A percentile compares a stretch with the other conserved stretches of the same genome.
These are phyloP conservation scores for Anolis apletophallus DNA, from an alignment of 2,797 vertebrate species.

Conservation along the genomic window DNA sequence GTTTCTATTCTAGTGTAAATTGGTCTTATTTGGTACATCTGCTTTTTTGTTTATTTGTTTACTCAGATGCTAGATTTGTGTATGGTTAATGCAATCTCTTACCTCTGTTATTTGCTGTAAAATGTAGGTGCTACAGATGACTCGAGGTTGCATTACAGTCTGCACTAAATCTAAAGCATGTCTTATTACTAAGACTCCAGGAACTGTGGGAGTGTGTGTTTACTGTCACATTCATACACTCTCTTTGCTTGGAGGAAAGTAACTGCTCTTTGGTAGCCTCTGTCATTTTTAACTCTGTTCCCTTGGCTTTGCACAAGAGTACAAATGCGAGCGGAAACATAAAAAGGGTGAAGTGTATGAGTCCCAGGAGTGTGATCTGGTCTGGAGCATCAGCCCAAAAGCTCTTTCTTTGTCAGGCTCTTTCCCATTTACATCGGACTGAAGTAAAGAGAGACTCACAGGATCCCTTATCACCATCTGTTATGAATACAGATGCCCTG, in stretches of 20 bases:
- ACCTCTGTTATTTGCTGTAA: background rate
- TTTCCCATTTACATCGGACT: constrained; percentile 59
- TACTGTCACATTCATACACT: constrained; percentile 19
- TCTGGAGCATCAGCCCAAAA: constrained; percentile 26
- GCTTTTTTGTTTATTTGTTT: background rate
- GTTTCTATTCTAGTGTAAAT: background rate
- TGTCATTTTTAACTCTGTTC: constrained; percentile 18
- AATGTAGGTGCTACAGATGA: background rate
- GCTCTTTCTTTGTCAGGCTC: constrained; percentile 51
- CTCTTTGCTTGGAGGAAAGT: constrained; percentile 28
- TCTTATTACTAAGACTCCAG: constrained; percentile 3
- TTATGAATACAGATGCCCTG: constrained; percentile 60
- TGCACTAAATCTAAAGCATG: constrained; percentile 31
- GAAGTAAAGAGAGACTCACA: constrained; percentile 27
- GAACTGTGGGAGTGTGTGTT: background rate
- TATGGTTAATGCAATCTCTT: background rate
- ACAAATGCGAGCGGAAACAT: constrained; percentile 48
- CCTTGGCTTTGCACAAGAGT: constrained; percentile 43
- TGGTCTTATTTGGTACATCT: background rate
- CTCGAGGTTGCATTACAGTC: background rate
- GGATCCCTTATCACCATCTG: constrained; percentile 54
- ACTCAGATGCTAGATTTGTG: background rate
- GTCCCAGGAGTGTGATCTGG: constrained; percentile 50
- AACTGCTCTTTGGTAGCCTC: constrained; percentile 13
- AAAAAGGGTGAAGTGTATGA: constrained; percentile 44